Base-by-base conservation (phyloP, 2,888 invertebrate genomes). In the Drosophila cracens region DNA sequence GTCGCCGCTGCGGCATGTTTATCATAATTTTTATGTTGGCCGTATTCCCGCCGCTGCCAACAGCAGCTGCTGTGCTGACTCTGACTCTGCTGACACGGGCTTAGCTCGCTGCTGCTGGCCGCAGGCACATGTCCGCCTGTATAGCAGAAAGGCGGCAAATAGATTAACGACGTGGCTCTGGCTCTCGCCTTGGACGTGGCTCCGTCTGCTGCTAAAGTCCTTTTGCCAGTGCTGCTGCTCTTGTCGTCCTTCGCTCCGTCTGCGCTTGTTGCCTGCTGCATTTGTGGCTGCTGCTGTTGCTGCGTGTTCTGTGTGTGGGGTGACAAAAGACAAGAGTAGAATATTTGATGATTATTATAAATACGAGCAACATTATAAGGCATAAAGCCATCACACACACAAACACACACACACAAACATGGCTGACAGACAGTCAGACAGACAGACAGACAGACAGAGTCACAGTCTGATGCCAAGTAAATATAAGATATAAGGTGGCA, bases 121-220 rank as follows among this genome's bases (percentile, higher is more conserved):
- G 82, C 83, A 80, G 90, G 91, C 89, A 86, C 90, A 88, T 91
- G 91, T 84, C 88, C 86, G 85, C 88, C 88, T 83, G 90, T 81
- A 81, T 81, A 71, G 85, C 89, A 90, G 87, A 87, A 88, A 83
- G 91, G 91, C 89, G 91, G 90, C 89, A 91, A 90, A 90, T 90
- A 90, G 86, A 89, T 90, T 91, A 90, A 90, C 85, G 91, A 90
- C 84, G 89, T 89, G 80, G 86, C 79, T 70, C 81, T 79, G 70
- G 71, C 71, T 77, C 87, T 86, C 87, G 83, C 72, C 82, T 77
- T 80, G 57, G 74, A 80, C 77, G 81, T 83, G 83, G 86, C 46
- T 16, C 25, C 46, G 16, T 25, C 46, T 46, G 46, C 18, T 48
- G 33, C 27, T 31, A 11, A 6, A 46, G 31, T 66, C 56, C 59